phyloP scores from a whole-genome alignment of 53 echinoderm and acorn worm genomes.

The Zoroaster sp. region DNA sequence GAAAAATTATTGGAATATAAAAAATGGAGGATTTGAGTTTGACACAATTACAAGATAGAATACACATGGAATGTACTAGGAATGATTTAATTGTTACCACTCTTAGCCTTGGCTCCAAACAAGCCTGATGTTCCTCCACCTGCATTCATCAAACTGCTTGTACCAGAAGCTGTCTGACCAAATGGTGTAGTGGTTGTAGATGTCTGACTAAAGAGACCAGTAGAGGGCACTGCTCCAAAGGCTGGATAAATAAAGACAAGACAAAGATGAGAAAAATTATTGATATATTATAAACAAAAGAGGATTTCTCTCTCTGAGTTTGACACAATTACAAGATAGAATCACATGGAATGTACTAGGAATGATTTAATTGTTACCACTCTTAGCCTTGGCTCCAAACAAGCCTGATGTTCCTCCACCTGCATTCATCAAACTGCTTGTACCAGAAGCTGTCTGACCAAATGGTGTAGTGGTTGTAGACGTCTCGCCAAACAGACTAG shows the following conservation, averaged over 20 bases:
- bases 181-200: constrained; percentile 68
- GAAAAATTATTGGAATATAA: neutral
- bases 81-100: no score
- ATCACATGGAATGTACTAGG: no score
- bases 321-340: no score
- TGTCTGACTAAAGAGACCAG: constrained; percentile 77
- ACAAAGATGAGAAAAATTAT: neutral
- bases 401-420: constrained; percentile 42
- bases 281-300: no score
- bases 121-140: constrained; percentile 42
- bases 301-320: no score
- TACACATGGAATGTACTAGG: no score
- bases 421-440: constrained; percentile 76
- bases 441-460: constrained; percentile 66
- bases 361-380: no score
- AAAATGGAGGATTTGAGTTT: no score
- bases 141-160: constrained; percentile 76
- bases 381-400: constrained; percentile 66
- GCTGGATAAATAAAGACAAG: constrained; percentile 34
- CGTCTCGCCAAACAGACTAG: constrained; percentile 77
- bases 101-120: constrained; percentile 66
- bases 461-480: constrained; percentile 68
- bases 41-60: no score
- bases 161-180: constrained; percentile 66
- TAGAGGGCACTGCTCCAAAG: constrained; percentile 69